A percentile compares a stretch with the other conserved stretches of the same genome.
phyloP scores from a whole-genome alignment of 2,888 invertebrate genomes.

The Baccha elongata region DNA sequence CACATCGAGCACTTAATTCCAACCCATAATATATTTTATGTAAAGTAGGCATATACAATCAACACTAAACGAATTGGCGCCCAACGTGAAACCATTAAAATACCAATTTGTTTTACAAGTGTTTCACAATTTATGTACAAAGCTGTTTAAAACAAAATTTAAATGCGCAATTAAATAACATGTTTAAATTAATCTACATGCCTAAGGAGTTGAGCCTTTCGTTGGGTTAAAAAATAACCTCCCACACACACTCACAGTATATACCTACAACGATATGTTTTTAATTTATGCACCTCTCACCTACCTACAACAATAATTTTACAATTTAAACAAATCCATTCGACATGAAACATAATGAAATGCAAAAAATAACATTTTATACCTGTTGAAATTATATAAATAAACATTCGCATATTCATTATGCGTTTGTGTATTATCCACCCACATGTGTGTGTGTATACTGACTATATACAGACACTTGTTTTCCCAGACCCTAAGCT shows the following conservation, averaged over 20 bases:
- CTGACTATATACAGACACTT: slow-evolving; percentile 25
- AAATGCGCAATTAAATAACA: slow-evolving; percentile 38
- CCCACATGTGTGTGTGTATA: background rate
- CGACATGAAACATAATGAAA: slow-evolving; percentile 45
- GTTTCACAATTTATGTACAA: slow-evolving; percentile 35
- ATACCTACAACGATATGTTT: background rate
- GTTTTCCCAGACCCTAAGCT: slow-evolving; percentile 30
- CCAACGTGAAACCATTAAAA: slow-evolving; percentile 36
- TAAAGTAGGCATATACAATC: background rate
- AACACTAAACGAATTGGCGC: slow-evolving; percentile 22
- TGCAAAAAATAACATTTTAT: slow-evolving; percentile 46
- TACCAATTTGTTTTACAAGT: slow-evolving; percentile 36
- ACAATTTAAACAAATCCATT: slow-evolving; percentile 39
- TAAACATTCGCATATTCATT: background rate
- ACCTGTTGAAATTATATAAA: slow-evolving; percentile 57
- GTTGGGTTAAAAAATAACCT: background rate
- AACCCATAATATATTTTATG: background rate
- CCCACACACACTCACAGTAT: background rate
- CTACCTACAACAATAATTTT: slow-evolving; percentile 24
- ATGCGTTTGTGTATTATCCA: too few species aligned
- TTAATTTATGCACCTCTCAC: slow-evolving; percentile 20
- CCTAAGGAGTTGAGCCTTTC: slow-evolving; percentile 32
- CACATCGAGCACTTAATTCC: slow-evolving; percentile 16
- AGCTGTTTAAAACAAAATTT: slow-evolving; percentile 41
- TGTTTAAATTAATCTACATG: slow-evolving; percentile 41